These are phyloP conservation scores for honey bee (Apis mellifera) DNA, from an alignment of 1,140 invertebrate species.

Conservation along the genomic window DNA sequence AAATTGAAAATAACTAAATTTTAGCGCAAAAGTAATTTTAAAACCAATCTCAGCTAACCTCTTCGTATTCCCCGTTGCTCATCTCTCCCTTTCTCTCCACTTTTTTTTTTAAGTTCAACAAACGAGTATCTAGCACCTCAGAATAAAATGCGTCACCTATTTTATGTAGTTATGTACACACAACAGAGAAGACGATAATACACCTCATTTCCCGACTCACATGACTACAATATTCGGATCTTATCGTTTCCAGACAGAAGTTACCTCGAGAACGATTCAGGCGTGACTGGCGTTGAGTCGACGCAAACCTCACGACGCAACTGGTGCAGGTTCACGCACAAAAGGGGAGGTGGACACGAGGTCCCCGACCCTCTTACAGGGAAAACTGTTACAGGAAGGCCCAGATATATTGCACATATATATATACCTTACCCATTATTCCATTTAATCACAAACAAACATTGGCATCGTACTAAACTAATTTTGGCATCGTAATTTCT, in stretches of 20 bases:
- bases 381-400: constrained; percentile 42
- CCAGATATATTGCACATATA: constrained; percentile 29
- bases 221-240: background rate
- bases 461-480: too few species aligned
- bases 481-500: too few species aligned
- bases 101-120: background rate
- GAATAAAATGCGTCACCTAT: background rate
- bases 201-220: background rate
- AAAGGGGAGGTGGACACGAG: constrained; percentile 37
- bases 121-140: background rate
- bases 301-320: constrained; percentile 38
- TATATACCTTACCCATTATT: too few species aligned
- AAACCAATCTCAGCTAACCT: constrained; percentile 36
- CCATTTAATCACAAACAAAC: background rate
- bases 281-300: constrained; percentile 35
- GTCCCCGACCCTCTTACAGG: constrained; percentile 44
- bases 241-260: background rate
- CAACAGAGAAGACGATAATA: background rate
- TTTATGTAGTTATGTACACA: background rate
- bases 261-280: constrained; percentile 44
- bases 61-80: constrained; percentile 26
- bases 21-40: background rate
- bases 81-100: constrained; percentile 26
- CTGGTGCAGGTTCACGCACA: constrained; percentile 51
- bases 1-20: background rate